Conservation (phyloP, 2,888 invertebrate genomes). For the Rotaria sp. region DNA sequence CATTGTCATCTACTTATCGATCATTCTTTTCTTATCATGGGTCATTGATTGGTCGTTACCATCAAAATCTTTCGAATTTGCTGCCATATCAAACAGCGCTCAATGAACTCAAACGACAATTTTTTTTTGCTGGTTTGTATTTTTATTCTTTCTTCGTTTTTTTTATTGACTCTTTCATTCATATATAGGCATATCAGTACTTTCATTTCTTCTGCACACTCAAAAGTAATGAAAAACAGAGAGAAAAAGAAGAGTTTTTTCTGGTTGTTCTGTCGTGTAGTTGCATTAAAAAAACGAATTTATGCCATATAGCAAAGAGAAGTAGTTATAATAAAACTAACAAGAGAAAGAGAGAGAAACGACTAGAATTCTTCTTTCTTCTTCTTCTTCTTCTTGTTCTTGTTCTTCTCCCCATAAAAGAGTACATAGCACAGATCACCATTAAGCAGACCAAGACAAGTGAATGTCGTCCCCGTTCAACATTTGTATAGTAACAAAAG, state of each 20-base stretch:
- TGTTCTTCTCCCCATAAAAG: not conserved
- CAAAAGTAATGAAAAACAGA: not conserved
- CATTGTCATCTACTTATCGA: not conserved
- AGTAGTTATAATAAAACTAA: not conserved
- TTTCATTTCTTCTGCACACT: not conserved
- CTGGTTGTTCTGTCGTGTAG: not conserved
- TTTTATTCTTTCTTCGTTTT: not conserved
- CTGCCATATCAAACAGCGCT: not conserved
- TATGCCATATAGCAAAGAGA: not conserved
- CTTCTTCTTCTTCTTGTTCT: too few relatives aligned
- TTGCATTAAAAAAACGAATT: not conserved
- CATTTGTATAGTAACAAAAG: not conserved
- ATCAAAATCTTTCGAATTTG: not conserved
- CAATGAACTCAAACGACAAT: not conserved
- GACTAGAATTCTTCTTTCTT: not conserved
- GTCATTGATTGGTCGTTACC: not conserved
- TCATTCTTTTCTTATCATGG: not conserved
- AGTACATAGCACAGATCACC: not conserved
- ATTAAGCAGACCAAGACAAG: not conserved
- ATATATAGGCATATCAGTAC: not conserved
- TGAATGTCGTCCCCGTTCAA: not conserved
- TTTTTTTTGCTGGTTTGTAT: slow-evolving; percentile 1
- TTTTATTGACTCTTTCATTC: not conserved
- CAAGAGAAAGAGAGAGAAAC: not conserved
- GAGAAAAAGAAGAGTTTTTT: not conserved